phyloP scores from a whole-genome alignment of 2,113 vertebrate species.

The Andinoacara biseriatus region DNA sequence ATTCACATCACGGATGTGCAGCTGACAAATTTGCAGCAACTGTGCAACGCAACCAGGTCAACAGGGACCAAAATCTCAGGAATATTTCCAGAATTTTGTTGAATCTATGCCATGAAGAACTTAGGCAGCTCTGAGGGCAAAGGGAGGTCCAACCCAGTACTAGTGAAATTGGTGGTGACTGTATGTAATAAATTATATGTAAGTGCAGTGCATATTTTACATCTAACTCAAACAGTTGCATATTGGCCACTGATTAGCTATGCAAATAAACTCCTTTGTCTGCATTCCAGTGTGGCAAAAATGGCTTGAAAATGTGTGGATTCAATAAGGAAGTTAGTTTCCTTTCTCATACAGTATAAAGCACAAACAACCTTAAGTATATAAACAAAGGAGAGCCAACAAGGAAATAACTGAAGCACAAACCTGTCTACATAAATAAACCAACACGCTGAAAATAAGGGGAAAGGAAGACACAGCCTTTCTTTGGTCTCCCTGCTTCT shows the following conservation, averaged over 20 bases:
- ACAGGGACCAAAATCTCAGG: not conserved
- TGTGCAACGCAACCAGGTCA: not conserved
- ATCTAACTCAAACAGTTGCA: not conserved
- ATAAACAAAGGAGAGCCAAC: conserved; percentile 31
- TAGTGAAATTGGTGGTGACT: too few relatives aligned
- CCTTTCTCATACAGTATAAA: not conserved
- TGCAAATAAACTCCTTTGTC: not conserved
- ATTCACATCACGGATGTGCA: too few relatives aligned
- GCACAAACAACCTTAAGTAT: conserved; percentile 11
- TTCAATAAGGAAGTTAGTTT: not conserved
- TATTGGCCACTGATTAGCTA: conserved; percentile 14
- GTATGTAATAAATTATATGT: not conserved
- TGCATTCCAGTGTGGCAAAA: not conserved
- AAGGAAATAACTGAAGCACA: conserved; percentile 29
- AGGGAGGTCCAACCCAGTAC: not conserved
- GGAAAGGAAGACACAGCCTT: not conserved
- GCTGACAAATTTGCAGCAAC: too few relatives aligned
- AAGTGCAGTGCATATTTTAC: not conserved
- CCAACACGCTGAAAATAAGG: conserved; percentile 39
- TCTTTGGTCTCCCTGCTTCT: not conserved
- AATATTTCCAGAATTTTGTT: not conserved
- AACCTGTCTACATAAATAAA: conserved; percentile 53
- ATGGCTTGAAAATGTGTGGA: not conserved
- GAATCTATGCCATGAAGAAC: not conserved
- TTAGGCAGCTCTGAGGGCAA: not conserved